Percentiles rank a stretch among this genome's conserved stretches.
These are phyloP conservation scores for Oscheius myriophilus DNA, from an alignment of 2,888 invertebrate genomes.

Conservation along the genomic window DNA sequence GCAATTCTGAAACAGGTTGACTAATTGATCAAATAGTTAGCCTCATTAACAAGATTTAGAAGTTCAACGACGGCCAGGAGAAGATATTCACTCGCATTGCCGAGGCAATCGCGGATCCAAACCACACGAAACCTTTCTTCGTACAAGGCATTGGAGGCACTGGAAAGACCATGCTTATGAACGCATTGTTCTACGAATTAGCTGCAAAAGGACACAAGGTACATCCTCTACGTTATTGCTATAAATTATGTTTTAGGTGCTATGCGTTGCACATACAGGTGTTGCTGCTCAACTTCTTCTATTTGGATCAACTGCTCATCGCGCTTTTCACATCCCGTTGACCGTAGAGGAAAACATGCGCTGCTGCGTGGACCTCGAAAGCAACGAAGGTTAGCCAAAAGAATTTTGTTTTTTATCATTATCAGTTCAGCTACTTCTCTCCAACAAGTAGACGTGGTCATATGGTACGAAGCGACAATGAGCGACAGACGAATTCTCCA, in stretches of 20 bases:
- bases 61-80: too few relatives aligned
- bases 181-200: constrained; percentile 16
- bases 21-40: too few relatives aligned
- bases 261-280: constrained; percentile 31
- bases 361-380: background rate
- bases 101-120: too few relatives aligned
- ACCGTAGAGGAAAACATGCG: constrained; percentile 8
- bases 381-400: background rate
- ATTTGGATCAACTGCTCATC: constrained; percentile 15
- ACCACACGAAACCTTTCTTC: background rate
- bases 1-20: too few relatives aligned
- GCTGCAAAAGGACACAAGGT: background rate
- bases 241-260: background rate
- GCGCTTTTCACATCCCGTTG: constrained; percentile 17
- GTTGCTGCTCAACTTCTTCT: constrained; percentile 17
- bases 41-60: too few relatives aligned
- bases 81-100: too few relatives aligned
- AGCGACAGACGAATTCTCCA: constrained; percentile 18
- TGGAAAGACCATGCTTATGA: constrained; percentile 30
- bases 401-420: background rate
- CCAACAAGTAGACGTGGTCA: background rate
- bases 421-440: background rate
- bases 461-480: constrained; percentile 27
- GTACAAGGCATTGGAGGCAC: constrained; percentile 31
- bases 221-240: background rate